These are phyloP conservation scores for Campoplex capitator DNA, from an alignment of 2,888 invertebrate species.

Conservation along the genomic window DNA sequence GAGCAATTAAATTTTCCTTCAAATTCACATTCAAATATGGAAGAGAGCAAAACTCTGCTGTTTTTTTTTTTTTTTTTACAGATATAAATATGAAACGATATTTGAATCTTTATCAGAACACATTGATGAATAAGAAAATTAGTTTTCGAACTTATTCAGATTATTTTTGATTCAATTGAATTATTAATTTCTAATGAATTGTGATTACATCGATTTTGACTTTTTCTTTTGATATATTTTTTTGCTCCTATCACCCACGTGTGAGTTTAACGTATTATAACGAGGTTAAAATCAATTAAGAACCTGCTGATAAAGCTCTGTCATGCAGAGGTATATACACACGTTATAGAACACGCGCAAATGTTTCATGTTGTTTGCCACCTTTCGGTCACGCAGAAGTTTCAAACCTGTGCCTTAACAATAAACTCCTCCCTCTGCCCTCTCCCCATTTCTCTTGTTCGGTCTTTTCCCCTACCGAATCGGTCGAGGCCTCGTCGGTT, in stretches of 20 bases:
- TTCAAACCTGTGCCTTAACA: conserved; percentile 53
- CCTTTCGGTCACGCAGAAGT: conserved; percentile 25
- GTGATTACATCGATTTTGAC: neutral
- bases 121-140: no score
- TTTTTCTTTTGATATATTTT: neutral
- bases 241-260: neutral
- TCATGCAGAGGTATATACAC: neutral
- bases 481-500: conserved; percentile 34
- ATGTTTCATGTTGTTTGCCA: conserved; percentile 43
- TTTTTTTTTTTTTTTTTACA: neutral
- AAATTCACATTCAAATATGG: neutral
- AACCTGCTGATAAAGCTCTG: conserved; percentile 35
- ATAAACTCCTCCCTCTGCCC: conserved; percentile 51
- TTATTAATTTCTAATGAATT: neutral
- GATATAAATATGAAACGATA: neutral
- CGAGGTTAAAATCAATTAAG: conserved; percentile 60
- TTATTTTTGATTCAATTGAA: neutral
- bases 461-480: conserved; percentile 13
- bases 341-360: conserved; percentile 13
- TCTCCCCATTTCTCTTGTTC: neutral
- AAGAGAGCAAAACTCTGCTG: neutral
- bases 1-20: neutral
- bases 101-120: no score
- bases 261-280: conserved; percentile 14
- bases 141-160: neutral